phyloP scores from a whole-genome alignment of 2,888 invertebrate species.

The Tenthredo notha region DNA sequence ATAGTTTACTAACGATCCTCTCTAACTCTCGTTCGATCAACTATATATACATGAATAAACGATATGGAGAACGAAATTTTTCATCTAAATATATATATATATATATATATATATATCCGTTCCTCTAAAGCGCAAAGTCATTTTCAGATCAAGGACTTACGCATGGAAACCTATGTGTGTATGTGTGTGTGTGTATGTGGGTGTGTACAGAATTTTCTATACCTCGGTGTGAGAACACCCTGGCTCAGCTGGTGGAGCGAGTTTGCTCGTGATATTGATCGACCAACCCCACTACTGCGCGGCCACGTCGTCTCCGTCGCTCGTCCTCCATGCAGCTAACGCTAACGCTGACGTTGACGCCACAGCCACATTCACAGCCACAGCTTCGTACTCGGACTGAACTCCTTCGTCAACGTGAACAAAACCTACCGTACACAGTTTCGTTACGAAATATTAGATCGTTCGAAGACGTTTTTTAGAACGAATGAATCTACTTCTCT shows the following conservation, averaged over 20 bases:
- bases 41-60: background rate
- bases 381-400: background rate
- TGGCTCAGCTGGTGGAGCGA: constrained; percentile 66
- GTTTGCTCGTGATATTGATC: constrained; percentile 75
- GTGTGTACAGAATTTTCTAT: background rate
- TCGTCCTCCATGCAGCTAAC: constrained; percentile 56
- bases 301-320: constrained; percentile 48
- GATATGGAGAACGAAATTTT: background rate
- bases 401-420: background rate
- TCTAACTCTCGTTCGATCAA: background rate
- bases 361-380: constrained; percentile 24
- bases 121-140: background rate
- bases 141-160: background rate
- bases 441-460: background rate
- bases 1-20: background rate
- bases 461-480: background rate
- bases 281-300: constrained; percentile 63
- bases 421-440: background rate
- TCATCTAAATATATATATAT: background rate
- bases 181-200: background rate
- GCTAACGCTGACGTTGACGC: background rate
- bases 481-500: background rate
- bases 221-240: constrained; percentile 35
- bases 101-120: background rate
- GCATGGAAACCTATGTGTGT: background rate